Base-by-base conservation (phyloP, 1,140 invertebrate species). In the Bombus sibiricus region DNA sequence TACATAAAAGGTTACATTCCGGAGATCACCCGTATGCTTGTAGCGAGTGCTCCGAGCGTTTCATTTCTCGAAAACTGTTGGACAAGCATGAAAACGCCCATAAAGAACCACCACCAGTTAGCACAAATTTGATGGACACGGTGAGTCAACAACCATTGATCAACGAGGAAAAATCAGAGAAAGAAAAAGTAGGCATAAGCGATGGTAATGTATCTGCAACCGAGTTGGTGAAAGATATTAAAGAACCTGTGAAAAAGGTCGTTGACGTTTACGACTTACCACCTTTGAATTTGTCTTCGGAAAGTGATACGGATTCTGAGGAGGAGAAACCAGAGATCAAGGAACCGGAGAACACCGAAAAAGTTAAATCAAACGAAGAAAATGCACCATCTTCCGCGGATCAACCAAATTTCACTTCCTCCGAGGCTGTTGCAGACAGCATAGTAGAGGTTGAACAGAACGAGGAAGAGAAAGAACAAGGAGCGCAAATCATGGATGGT, bases 61-160 rank as follows among this genome's bases (percentile, higher is more conserved):
- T 98, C 94, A 97, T 98, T 59, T 98, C 98, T 1, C 97, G 97
- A 82, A 98, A 98, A 92, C 92, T 98, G 4, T 92, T 98, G 12
- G 89, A 94, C 10, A 98, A 97, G 92, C 98, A 98, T 93, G 95
- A 96, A 87, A 94, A 93, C 15, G 92, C 88, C 81, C 96, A 97
- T 87, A 94, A 95, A 69, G 96, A 96, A 90, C 95, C 95, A 74
- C 83, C 80, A 41, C 43, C 81, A 0, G 10, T 75, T 9, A 57
- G 41, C 5, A 13, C 57, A 32, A 80, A 69, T 10, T 57, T 64
- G 3, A 43, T 53, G 2, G 57, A 82, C 13, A 18, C 78, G 3
- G 34, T 68, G 32, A 62, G 53, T 37, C 34, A 57, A 37, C 69
- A 83, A 10, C 32, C 73, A 12, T 15, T 1, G 22, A 75, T 78